Conservation (phyloP, 2,797 vertebrate genomes). For the Limnodromus scolopaceus region DNA sequence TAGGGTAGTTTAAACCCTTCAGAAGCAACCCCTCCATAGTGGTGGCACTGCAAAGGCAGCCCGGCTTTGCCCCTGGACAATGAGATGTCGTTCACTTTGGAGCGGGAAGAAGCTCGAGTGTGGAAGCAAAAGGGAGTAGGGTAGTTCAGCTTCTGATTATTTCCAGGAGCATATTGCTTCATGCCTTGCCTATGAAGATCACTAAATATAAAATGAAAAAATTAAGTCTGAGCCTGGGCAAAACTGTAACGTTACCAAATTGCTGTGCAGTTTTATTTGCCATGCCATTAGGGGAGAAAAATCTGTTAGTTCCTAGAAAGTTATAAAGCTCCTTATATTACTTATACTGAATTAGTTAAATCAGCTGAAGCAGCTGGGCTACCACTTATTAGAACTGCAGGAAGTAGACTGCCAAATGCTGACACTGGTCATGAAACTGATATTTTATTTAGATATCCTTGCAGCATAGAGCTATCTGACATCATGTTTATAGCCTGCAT, state of each 20-base stretch:
- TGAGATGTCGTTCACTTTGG: fast-evolving
- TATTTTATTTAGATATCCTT: conserved; percentile 78
- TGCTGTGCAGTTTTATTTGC: not conserved
- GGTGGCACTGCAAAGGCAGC: not conserved
- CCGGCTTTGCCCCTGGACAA: not conserved
- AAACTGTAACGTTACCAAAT: not conserved
- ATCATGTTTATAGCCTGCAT: conserved; percentile 64
- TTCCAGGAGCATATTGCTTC: not conserved
- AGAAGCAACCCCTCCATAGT: fast-evolving
- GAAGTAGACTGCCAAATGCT: conserved; percentile 63
- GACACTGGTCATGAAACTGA: conserved; percentile 52
- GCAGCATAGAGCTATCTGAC: conserved; percentile 54
- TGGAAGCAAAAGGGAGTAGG: not conserved
- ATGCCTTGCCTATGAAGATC: not conserved
- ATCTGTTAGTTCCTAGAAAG: not conserved
- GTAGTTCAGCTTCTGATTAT: not conserved
- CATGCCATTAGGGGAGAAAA: not conserved
- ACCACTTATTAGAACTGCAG: not conserved
- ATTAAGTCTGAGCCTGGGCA: not conserved
- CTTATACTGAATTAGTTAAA: conserved; percentile 8
- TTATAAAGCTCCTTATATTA: not conserved
- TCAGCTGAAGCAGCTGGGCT: not conserved
- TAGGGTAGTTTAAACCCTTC: fast-evolving
- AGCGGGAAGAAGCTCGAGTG: not conserved
- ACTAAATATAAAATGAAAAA: not conserved